phyloP scores from a whole-genome alignment of 1,140 invertebrate species.

The Camponotus vicinus region DNA sequence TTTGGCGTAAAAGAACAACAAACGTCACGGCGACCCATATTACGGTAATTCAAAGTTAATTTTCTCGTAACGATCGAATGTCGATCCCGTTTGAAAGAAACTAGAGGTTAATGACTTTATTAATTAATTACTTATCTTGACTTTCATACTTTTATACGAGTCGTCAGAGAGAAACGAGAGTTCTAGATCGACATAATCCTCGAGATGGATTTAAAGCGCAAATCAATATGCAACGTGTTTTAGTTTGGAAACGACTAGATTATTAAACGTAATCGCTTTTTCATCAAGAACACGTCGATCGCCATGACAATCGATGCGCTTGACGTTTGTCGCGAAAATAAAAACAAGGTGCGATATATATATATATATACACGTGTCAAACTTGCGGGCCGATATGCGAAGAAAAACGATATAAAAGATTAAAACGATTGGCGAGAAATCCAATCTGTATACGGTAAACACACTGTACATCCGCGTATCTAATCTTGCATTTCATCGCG shows the following conservation, averaged over 20 bases:
- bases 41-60: not conserved
- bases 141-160: constrained; percentile 11
- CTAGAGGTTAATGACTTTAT: not conserved
- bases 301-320: constrained; percentile 11
- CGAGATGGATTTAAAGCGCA: not conserved
- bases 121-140: constrained; percentile 6
- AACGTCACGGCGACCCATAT: too few species aligned
- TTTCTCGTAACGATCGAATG: not conserved
- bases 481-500: not conserved
- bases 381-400: not conserved
- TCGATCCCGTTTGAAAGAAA: not conserved
- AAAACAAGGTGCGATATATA: not conserved
- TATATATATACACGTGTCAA: not conserved
- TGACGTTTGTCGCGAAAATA: constrained; percentile 37
- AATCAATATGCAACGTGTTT: not conserved
- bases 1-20: too few species aligned
- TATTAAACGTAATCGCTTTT: constrained; percentile 18
- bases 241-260: not conserved
- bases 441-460: not conserved
- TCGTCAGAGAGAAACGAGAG: not conserved
- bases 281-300: not conserved
- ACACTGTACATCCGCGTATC: not conserved
- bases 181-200: not conserved
- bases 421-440: not conserved
- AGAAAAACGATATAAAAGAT: not conserved